Percentiles rank a stretch among this genome's conserved stretches.
Conservation (phyloP, 2,113 vertebrate genomes). For the Candoia aspera region DNA sequence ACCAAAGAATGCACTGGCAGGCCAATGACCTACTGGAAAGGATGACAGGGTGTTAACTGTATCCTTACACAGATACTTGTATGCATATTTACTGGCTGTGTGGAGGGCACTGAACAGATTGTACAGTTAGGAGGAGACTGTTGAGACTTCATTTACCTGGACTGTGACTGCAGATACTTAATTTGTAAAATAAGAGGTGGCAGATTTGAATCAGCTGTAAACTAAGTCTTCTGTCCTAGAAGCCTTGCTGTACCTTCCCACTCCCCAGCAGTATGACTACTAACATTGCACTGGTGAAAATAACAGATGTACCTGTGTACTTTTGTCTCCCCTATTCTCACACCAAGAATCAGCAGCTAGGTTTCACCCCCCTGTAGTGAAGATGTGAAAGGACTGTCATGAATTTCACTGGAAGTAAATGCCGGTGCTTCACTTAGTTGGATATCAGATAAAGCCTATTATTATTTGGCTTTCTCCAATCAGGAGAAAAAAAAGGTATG, state of each 20-base stretch:
- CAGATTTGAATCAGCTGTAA: background rate
- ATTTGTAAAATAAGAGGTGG: background rate
- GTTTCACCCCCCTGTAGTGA: background rate
- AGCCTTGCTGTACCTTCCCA: background rate
- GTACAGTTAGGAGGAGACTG: background rate
- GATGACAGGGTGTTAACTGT: constrained; percentile 42
- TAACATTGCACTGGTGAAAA: background rate
- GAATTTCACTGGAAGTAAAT: background rate
- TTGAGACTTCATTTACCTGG: background rate
- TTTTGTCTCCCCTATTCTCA: background rate
- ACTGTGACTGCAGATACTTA: background rate
- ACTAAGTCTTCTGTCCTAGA: background rate
- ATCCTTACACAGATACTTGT: constrained; percentile 28
- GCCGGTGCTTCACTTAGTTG: background rate
- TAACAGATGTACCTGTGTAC: background rate
- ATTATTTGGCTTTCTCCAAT: background rate
- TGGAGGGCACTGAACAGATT: background rate
- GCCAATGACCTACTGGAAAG: constrained; percentile 42
- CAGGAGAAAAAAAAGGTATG: background rate
- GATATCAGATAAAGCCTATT: background rate
- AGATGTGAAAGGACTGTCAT: background rate
- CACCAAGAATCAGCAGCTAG: background rate
- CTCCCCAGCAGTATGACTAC: background rate
- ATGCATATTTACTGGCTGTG: background rate
- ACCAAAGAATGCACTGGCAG: constrained; percentile 54